phyloP scores from a whole-genome alignment of 2,888 invertebrate genomes.

The Tanytarsus gracilentus region DNA sequence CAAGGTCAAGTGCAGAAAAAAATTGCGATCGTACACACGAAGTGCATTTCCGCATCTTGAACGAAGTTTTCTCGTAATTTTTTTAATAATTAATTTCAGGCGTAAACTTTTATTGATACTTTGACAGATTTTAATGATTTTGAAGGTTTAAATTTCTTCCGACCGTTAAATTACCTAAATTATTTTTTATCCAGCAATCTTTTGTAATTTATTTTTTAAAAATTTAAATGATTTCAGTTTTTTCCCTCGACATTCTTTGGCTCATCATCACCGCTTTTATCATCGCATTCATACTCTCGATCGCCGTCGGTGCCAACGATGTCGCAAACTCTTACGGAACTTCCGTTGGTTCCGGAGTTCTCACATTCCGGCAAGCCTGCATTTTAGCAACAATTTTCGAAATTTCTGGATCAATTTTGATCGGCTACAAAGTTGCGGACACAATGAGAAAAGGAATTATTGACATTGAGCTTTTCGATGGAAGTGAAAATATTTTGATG shows the following conservation, averaged over 20 bases:
- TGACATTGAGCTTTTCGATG: constrained; percentile 68
- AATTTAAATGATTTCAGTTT: too few relatives aligned
- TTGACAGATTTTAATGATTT: too few relatives aligned
- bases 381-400: constrained; percentile 86
- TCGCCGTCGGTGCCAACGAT: constrained; percentile 93
- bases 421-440: constrained; percentile 84
- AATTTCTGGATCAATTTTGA: constrained; percentile 79
- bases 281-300: constrained; percentile 83
- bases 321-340: constrained; percentile 98
- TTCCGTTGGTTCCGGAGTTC: constrained; percentile 84
- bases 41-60: too few relatives aligned
- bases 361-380: constrained; percentile 81
- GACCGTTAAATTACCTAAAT: too few relatives aligned
- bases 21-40: too few relatives aligned
- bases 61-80: too few relatives aligned
- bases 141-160: too few relatives aligned
- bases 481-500: constrained; percentile 71
- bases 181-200: too few relatives aligned
- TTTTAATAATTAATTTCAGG: too few relatives aligned
- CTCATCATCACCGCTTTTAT: constrained; percentile 75
- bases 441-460: constrained; percentile 92
- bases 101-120: too few relatives aligned
- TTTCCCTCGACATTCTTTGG: constrained; percentile 33
- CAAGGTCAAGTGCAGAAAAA: too few relatives aligned
- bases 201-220: too few relatives aligned